Conservation (phyloP, 2,113 vertebrate genomes). For the Meles meles region DNA sequence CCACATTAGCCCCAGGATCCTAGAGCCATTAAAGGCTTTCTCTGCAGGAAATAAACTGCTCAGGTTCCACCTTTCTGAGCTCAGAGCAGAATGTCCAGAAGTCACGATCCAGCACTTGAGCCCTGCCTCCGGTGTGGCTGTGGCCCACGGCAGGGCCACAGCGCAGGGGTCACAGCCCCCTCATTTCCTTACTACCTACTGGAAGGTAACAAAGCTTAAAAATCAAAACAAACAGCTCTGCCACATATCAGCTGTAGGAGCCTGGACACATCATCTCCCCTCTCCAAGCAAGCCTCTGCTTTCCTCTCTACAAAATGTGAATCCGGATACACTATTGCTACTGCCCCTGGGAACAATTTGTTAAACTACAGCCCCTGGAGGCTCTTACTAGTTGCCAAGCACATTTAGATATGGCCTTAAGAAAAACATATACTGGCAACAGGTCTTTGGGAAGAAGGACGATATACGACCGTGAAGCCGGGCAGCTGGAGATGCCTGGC, state of each 20-base stretch:
- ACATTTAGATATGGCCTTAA: too few relatives aligned
- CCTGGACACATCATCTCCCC: neutral
- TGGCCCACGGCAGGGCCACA: rapidly evolving
- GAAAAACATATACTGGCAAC: too few relatives aligned
- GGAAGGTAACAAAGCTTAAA: neutral
- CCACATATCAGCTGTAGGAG: neutral
- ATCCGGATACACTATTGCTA: rapidly evolving
- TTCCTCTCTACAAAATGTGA: neutral
- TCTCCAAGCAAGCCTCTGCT: neutral
- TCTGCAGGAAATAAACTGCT: neutral
- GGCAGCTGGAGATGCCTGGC: too few relatives aligned
- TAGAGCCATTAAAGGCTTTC: neutral
- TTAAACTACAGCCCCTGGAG: too few relatives aligned
- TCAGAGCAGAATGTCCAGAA: neutral
- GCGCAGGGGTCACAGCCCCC: neutral
- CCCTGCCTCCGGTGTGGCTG: neutral
- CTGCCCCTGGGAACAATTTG: too few relatives aligned
- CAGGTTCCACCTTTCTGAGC: neutral
- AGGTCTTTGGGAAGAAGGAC: too few relatives aligned
- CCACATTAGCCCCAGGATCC: neutral
- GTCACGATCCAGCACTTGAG: too few relatives aligned
- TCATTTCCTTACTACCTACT: neutral
- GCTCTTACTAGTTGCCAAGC: too few relatives aligned
- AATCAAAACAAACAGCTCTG: neutral
- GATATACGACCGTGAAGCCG: too few relatives aligned